Evolutionary conservation across 2,888 invertebrate genomes (phyloP).

Genomic region (Plagodis pulveraria): DNA sequence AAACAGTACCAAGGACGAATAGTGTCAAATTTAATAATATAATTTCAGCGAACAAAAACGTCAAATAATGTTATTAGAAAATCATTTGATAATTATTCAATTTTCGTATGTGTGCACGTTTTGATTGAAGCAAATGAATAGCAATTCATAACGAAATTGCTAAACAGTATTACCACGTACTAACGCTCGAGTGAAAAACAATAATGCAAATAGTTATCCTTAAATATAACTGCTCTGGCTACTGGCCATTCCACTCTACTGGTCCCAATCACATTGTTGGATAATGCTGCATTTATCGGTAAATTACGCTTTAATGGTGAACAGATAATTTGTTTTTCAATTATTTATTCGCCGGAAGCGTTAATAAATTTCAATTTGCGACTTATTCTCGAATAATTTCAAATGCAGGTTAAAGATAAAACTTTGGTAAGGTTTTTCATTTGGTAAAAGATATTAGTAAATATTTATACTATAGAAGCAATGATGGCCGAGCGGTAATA

Average conservation of each 20-base stretch:
- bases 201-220: slow-evolving; percentile 31
- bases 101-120: no score
- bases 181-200: slow-evolving; percentile 30
- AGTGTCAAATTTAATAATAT: no score
- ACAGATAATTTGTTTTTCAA: slow-evolving; percentile 15
- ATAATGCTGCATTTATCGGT: slow-evolving; percentile 11
- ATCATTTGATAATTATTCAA: no score
- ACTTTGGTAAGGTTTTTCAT: no score
- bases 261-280: slow-evolving; percentile 12
- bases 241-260: slow-evolving; percentile 9
- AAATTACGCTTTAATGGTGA: slow-evolving; percentile 6
- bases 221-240: slow-evolving; percentile 17
- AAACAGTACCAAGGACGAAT: no score
- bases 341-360: slow-evolving; percentile 9
- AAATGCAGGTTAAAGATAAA: background rate
- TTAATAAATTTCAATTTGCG: slow-evolving; percentile 1
- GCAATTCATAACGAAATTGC: background rate
- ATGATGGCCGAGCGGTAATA: no score
- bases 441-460: no score
- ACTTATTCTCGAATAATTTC: background rate
- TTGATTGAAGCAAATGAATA: no score
- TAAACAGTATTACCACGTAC: slow-evolving; percentile 26
- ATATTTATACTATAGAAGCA: no score
- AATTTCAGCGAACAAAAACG: no score
- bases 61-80: no score